Evolutionary conservation across 2,113 vertebrate species (phyloP), one percentile per base, ranked within the genome.

Genomic region (Noturus placidus): DNA sequence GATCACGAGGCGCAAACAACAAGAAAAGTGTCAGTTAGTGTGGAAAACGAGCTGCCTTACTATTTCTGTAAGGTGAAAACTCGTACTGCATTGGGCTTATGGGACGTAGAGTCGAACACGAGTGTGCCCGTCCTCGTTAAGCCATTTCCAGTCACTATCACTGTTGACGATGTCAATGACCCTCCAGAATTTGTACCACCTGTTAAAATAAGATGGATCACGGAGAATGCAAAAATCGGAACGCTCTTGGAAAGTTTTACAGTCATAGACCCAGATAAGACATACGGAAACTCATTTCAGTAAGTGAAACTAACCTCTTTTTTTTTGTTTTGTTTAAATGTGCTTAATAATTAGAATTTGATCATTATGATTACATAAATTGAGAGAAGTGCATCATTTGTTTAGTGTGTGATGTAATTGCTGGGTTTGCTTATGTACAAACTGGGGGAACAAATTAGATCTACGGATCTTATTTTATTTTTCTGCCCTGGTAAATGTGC

Each of bases 121-220:
- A 52, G 5, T 57, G 5, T 9, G 14, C 56, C 1, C 19, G 17
- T 4, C 10, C 63, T 19, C 4, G 7, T 82, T 22, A 81, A 84
- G 2, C 15, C 5, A 2, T 76, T 74, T 59, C 8, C 6, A 0
- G 46, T 94, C 30, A 92, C 86, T 5, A 87, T 95, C 54, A 0
- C 7, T 7, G 92, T 95, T 42, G 92, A 93, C 33, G 92, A 95
- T 33, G 84, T 94, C 42, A 95, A 94, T 46, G 93, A 95, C 19
- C 69, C 93, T 30, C 94, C 94, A 0, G 7, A 90, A 2, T 95
- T 95, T 42, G 65, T 69, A 0, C 17, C 70, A 4, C 0, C 15
- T 0, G 0, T 84, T 10, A 88, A 90, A 88, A 0, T 20, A 0
- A 80, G 88, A 14, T 2, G 0, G 0, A 0, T 94, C 69, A 0